These are phyloP conservation scores for Plebejus melissa DNA, from an alignment of 2,888 invertebrate species.

Conservation along the genomic window DNA sequence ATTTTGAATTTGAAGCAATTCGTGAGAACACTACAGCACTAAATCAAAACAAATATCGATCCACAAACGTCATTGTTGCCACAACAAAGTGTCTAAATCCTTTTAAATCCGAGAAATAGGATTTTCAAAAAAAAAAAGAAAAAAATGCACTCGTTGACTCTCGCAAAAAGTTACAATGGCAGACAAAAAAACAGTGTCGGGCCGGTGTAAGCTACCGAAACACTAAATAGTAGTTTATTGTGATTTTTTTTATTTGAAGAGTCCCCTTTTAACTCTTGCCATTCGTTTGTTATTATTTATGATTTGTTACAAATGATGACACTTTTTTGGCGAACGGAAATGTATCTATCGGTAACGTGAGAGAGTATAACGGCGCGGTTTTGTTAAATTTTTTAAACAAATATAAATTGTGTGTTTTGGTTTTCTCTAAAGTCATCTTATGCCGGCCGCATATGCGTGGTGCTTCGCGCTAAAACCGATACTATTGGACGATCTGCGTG, in stretches of 20 bases:
- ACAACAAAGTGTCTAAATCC: conserved; percentile 78
- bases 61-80: conserved; percentile 72
- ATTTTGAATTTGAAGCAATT: conserved; percentile 32
- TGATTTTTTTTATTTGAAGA: conserved; percentile 52
- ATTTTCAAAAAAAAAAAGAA: conserved; percentile 59
- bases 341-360: conserved; percentile 15
- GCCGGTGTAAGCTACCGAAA: conserved; percentile 67
- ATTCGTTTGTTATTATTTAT: conserved; percentile 30
- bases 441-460: too few relatives aligned
- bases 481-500: too few relatives aligned
- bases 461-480: too few relatives aligned
- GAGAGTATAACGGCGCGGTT: neutral
- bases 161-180: conserved; percentile 62
- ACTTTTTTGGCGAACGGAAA: conserved; percentile 24
- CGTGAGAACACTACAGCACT: conserved; percentile 60
- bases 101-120: conserved; percentile 76
- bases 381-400: neutral
- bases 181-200: conserved; percentile 56
- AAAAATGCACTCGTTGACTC: conserved; percentile 72
- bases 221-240: conserved; percentile 64
- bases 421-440: neutral
- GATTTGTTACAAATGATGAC: conserved; percentile 26
- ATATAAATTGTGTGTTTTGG: neutral
- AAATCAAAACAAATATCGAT: conserved; percentile 74
- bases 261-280: conserved; percentile 34